Evolutionary conservation across 2,797 vertebrate species (phyloP).

Genomic region (Sciaenops ocellatus): DNA sequence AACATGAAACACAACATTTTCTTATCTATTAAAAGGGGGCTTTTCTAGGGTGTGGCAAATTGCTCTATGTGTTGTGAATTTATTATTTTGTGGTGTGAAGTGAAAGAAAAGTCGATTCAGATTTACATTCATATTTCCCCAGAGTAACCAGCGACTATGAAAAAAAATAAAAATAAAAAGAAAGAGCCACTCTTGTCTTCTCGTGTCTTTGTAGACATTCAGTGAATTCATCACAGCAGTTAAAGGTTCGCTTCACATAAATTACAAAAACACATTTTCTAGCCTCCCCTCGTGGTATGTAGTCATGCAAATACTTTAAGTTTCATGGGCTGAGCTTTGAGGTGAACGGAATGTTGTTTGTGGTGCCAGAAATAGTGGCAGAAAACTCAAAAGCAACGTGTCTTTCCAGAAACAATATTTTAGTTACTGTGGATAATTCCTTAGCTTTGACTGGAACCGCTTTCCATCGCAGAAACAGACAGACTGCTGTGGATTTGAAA

Average conservation of each 20-base stretch:
- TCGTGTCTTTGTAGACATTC: not conserved
- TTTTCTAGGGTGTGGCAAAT: constrained; percentile 39
- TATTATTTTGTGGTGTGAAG: constrained; percentile 38
- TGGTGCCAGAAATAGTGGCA: not conserved
- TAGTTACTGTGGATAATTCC: not conserved
- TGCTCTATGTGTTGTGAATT: constrained; percentile 21
- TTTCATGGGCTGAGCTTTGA: too few relatives aligned
- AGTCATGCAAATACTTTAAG: not conserved
- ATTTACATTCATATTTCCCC: constrained; percentile 58
- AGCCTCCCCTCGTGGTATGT: not conserved
- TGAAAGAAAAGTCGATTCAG: constrained; percentile 43
- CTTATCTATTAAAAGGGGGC: constrained; percentile 15
- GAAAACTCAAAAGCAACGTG: not conserved
- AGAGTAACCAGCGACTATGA: constrained; percentile 31
- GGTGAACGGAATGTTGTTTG: not conserved
- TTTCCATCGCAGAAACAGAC: too few relatives aligned
- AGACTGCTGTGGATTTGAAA: not conserved
- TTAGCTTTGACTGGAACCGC: too few relatives aligned
- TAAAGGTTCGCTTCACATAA: constrained; percentile 16
- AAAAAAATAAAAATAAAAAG: not conserved
- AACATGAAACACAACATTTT: not conserved
- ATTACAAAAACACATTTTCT: constrained; percentile 11
- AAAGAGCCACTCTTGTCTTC: not conserved
- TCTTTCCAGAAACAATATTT: not conserved
- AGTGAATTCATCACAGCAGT: constrained; percentile 6